phyloP scores from a whole-genome alignment of 2,888 invertebrate species.

The Macropis europaea region DNA sequence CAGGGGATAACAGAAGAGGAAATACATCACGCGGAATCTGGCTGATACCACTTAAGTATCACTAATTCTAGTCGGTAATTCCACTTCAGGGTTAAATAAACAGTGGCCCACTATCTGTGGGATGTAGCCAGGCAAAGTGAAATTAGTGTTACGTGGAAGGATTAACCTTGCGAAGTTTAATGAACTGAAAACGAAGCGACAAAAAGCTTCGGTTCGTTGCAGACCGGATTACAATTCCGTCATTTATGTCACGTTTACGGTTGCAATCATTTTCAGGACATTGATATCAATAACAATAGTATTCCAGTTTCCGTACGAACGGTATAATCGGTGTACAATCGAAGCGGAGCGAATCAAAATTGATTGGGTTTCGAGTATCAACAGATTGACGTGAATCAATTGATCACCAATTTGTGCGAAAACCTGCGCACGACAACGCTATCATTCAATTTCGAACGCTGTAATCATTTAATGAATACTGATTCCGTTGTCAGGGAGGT shows the following conservation, averaged over 20 bases:
- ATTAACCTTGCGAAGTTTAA: background rate
- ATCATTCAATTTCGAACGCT: background rate
- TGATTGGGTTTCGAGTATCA: conserved; percentile 18
- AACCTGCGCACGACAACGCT: background rate
- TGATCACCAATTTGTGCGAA: conserved; percentile 3
- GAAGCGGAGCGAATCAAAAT: conserved; percentile 14
- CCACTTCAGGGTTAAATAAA: conserved; percentile 2
- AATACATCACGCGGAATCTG: background rate
- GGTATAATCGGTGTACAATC: conserved; percentile 21
- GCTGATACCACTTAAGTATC: conserved; percentile 2
- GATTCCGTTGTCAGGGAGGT: no score
- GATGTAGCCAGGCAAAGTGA: background rate
- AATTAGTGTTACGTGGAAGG: background rate
- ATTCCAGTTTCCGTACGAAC: background rate
- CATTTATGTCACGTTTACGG: background rate
- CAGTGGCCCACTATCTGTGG: background rate
- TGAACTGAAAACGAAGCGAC: background rate
- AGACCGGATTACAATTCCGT: background rate
- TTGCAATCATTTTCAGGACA: conserved; percentile 17
- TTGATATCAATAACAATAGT: conserved; percentile 15
- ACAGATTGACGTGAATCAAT: conserved; percentile 28
- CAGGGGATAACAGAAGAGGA: background rate
- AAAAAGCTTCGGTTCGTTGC: background rate
- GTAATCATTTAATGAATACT: background rate
- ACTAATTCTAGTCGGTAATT: background rate